A percentile compares a stretch with the other conserved stretches of the same genome.
Conservation (phyloP, 2,797 vertebrate species). For the Thalassophryne amazonica region DNA sequence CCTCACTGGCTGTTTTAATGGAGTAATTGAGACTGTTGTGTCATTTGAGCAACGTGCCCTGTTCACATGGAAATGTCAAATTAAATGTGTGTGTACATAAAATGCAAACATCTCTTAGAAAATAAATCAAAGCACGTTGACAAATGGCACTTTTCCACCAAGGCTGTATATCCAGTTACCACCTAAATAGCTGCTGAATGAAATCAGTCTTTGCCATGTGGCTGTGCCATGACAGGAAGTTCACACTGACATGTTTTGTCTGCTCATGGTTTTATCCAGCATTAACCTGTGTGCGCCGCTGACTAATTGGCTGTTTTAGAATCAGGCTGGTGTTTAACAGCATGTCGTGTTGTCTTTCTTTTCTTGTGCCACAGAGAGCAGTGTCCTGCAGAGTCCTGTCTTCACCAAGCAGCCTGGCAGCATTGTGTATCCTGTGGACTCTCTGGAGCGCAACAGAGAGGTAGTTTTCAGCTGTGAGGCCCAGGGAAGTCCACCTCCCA, state of each 20-base stretch:
- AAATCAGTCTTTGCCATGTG: slow-evolving; percentile 42
- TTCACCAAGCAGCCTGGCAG: slow-evolving; percentile 93
- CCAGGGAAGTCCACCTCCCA: slow-evolving; percentile 85
- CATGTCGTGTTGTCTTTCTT: slow-evolving; percentile 37
- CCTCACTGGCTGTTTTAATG: slow-evolving; percentile 15
- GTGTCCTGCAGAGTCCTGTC: slow-evolving; percentile 81
- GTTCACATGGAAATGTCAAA: slow-evolving; percentile 46
- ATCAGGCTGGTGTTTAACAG: slow-evolving; percentile 24
- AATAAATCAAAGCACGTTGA: slow-evolving; percentile 44
- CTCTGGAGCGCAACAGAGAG: slow-evolving; percentile 87
- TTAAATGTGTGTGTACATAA: slow-evolving; percentile 38
- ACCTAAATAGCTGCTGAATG: slow-evolving; percentile 56
- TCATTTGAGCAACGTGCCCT: slow-evolving; percentile 34
- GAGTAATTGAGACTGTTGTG: slow-evolving; percentile 45
- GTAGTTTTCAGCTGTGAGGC: slow-evolving; percentile 93
- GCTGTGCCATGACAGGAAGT: slow-evolving; percentile 41
- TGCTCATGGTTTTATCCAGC: slow-evolving; percentile 61
- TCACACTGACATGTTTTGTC: slow-evolving; percentile 71
- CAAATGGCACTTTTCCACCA: slow-evolving; percentile 46
- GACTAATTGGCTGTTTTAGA: slow-evolving; percentile 65
- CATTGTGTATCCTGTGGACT: slow-evolving; percentile 89
- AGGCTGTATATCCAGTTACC: slow-evolving; percentile 59
- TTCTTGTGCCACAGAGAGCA: slow-evolving; percentile 76
- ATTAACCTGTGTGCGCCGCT: slow-evolving; percentile 33
- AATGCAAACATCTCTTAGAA: slow-evolving; percentile 25